Percentiles rank a stretch among this genome's conserved stretches.
These are phyloP conservation scores for Agrochola lota DNA, from an alignment of 2,888 invertebrate genomes.

Conservation along the genomic window DNA sequence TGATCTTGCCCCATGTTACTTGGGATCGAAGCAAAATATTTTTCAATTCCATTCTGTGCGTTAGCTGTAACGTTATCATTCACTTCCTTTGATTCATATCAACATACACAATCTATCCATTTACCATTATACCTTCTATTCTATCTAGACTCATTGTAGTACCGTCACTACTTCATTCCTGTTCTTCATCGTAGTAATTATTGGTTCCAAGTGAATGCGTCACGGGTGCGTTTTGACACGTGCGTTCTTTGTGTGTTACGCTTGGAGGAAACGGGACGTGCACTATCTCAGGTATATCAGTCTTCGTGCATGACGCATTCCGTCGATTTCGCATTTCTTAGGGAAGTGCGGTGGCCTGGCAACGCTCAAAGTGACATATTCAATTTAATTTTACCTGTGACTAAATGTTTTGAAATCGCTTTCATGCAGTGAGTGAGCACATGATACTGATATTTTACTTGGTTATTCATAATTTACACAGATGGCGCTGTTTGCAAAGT, in stretches of 20 bases:
- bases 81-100: neutral
- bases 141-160: neutral
- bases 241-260: constrained; percentile 37
- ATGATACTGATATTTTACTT: neutral
- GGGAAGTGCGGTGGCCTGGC: neutral
- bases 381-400: neutral
- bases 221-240: constrained; percentile 34
- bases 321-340: constrained; percentile 16
- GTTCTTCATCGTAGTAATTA: neutral
- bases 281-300: constrained; percentile 25
- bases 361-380: neutral
- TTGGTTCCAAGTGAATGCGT: neutral
- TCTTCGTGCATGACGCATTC: constrained; percentile 1
- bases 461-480: neutral
- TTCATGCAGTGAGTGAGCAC: neutral
- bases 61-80: neutral
- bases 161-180: neutral
- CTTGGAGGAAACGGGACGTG: constrained; percentile 30
- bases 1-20: neutral
- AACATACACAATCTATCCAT: neutral
- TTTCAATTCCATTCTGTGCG: neutral
- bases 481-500: too few relatives aligned
- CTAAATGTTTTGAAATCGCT: neutral
- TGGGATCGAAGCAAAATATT: neutral
- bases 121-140: neutral